phyloP scores from a whole-genome alignment of 2,797 vertebrate species.

The Syngnathus rostellatus region DNA sequence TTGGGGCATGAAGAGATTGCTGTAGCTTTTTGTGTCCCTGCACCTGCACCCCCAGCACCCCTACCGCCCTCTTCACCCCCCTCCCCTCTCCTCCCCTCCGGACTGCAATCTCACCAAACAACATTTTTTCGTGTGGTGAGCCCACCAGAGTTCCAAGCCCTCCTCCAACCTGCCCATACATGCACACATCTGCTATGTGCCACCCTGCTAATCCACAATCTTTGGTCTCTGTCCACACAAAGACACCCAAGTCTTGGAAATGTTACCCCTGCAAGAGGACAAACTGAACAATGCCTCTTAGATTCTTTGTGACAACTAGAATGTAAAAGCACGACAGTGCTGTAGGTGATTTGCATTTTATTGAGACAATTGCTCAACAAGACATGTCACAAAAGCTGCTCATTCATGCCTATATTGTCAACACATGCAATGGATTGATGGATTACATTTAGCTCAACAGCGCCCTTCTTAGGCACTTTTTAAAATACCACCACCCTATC shows the following conservation, averaged over 20 bases:
- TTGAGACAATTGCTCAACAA: neutral
- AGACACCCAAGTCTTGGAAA: slow-evolving; percentile 8
- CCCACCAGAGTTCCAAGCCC: slow-evolving; percentile 69
- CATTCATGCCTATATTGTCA: slow-evolving; percentile 4
- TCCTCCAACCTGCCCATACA: slow-evolving; percentile 68
- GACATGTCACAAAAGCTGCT: slow-evolving; percentile 4
- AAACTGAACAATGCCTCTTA: too few species aligned
- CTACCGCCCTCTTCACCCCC: slow-evolving; percentile 10
- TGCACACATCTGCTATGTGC: slow-evolving; percentile 56
- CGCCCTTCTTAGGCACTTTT: slow-evolving; percentile 26
- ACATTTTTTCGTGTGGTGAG: slow-evolving; percentile 68
- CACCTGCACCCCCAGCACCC: neutral
- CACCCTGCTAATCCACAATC: slow-evolving; percentile 54
- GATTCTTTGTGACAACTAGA: neutral
- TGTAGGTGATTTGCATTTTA: neutral
- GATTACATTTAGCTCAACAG: slow-evolving; percentile 34
- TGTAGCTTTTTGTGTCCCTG: slow-evolving; percentile 45
- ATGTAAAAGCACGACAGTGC: neutral
- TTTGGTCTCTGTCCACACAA: slow-evolving; percentile 64
- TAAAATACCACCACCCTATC: slow-evolving; percentile 3
- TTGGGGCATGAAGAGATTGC: slow-evolving; percentile 21
- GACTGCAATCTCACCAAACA: slow-evolving; percentile 71
- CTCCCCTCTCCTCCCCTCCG: slow-evolving; percentile 18
- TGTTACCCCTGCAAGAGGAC: neutral
- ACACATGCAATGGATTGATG: neutral